Conservation (phyloP, 2,888 invertebrate species). For the Mayetiola destructor region DNA sequence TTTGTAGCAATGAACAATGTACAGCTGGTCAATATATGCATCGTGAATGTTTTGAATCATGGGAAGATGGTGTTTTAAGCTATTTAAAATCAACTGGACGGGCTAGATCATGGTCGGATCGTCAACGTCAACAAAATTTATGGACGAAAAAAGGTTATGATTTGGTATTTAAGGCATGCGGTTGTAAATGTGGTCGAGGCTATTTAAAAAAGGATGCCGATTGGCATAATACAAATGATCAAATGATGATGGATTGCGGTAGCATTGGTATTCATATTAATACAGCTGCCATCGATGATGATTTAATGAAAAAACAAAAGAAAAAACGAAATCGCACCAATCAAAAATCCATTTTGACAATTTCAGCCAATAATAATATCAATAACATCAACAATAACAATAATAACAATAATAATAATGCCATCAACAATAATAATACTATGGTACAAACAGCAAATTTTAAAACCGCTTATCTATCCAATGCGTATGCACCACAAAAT, state of each 20-base stretch:
- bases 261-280: not conserved
- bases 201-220: constrained; percentile 89
- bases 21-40: constrained; percentile 85
- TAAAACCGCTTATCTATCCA: not conserved
- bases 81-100: constrained; percentile 82
- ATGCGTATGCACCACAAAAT: not conserved
- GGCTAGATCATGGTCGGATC: constrained; percentile 87
- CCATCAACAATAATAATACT: constrained; percentile 14
- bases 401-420: constrained; percentile 18
- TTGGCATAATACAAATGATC: constrained; percentile 60
- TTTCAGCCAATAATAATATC: constrained; percentile 28
- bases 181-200: constrained; percentile 83
- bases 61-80: constrained; percentile 79
- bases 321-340: constrained; percentile 54
- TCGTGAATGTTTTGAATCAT: constrained; percentile 85
- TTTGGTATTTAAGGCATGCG: constrained; percentile 87
- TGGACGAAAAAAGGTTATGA: constrained; percentile 99
- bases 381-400: constrained; percentile 18
- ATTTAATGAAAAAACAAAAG: constrained; percentile 46
- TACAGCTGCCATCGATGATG: constrained; percentile 32
- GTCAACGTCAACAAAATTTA: constrained; percentile 84
- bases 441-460: constrained; percentile 22
- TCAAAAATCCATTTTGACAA: constrained; percentile 44
- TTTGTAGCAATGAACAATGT: constrained; percentile 91
- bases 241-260: constrained; percentile 23